Evolutionary conservation across 2,888 invertebrate species (phyloP), one percentile per base, ranked within the genome.

Genomic region (Chesias legatella): DNA sequence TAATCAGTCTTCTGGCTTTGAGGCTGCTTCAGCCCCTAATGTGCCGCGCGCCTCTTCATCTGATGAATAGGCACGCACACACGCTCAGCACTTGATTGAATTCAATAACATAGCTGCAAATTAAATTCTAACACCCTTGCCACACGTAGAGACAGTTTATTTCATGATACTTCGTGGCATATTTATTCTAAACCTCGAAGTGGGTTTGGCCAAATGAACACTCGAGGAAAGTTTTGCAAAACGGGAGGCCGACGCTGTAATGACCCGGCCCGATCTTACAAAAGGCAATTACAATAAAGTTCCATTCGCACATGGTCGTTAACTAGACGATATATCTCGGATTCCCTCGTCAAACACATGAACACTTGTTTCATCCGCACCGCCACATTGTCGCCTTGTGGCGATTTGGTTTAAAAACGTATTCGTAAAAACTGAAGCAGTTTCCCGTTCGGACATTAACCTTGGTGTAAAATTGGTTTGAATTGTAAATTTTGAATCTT

Each of bases 1-100:
- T 83, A 88, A 88, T 88, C 88, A 86, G 88, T 88, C 88, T 88
- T 85, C 83, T 82, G 88, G 86, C 85, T 86, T 88, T 84, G 86
- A 85, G 82, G 86, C 84, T 71, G 81, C 79, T 68, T 72, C 75
- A 70, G 74, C 81, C 73, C 72, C 82, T 82, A 84, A 86, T 84
- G 84, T 79, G 76, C 74, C 72, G 59, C 73, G 67, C 74, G 71
- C 75, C 80, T 80, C 80, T 74, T 75, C 80, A 73, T 71, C 81
- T 81, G 85, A 84, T 82, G 80, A 82, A 84, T 81, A 81, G 78
- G 72, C 73, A 68, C 71, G 69, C 76, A 76, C 72, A 71, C 76
- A 67, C 73, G 68, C 73, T 69, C 73, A 32, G 40, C 59, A 56
- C 56, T 63, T 64, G 67, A 68, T 67, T 68, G 63, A 63, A 71